Base-by-base conservation (phyloP, 2,797 vertebrate genomes). In the Poecilia velifera region DNA sequence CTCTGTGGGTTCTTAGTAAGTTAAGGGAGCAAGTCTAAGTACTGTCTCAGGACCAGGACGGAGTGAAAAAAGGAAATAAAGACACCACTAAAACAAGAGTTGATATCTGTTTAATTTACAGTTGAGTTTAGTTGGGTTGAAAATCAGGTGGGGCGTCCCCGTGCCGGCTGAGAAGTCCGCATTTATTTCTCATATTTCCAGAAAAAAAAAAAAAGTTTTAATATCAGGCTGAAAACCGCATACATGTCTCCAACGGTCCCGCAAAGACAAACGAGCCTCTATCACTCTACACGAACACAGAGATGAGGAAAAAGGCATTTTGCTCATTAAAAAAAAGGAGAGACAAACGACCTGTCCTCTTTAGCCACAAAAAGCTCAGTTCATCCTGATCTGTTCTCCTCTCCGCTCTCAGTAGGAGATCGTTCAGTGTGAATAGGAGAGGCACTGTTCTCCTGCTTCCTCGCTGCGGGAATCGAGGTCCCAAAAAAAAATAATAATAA, bases 61-160 rank as follows among this genome's bases (percentile, higher is more conserved):
- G 31, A 12, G 28, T 31, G 34, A 36, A 36, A 64, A 53, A 18
- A 8, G 3, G 13, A 20, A 68, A 41, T 10, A 22, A 68, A 22
- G 36, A 41, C 36, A 22, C 18, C 16, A 22, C 34, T 62, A 55
- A 62, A 34, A 8, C 31, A 34, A 20, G 31, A 36, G 31, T 36
- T 6, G 3, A 64, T 18, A 36, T 20, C 31, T 64, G 59, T 9
- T 14, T 6, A 68, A 6, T 41, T 22, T 41, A 3, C 1, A 25
- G 20, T 39, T 22, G 43, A 43, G 39, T 68, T 25, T 25, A 25
- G 0, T 13, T 4, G 22, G 16, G 6, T 7, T 2, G 16, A 1
- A 34, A 28, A 57, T 70, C 72, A 80, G 70, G 76, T 51, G 47
- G 20, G 84, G 94, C 90, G 91, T 82, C 93, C 90, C 89, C 93